Conservation (phyloP, 2,888 invertebrate genomes). For the Lasius platythorax region DNA sequence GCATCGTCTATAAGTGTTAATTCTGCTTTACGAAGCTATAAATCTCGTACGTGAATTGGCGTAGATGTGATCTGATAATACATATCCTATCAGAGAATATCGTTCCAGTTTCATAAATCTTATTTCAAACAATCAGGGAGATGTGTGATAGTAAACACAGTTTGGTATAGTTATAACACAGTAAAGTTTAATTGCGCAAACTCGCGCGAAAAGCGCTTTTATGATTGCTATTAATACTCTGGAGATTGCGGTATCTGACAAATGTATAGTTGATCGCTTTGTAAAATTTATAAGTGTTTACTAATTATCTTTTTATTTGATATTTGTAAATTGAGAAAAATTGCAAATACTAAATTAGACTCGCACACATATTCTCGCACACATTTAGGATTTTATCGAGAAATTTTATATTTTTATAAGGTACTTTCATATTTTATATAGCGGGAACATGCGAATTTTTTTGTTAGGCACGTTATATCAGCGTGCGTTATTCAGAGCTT, state of each 20-base stretch:
- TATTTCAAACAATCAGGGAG: constrained; percentile 2
- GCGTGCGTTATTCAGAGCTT: constrained; percentile 63
- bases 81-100: constrained; percentile 7
- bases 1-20: constrained; percentile 37
- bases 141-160: constrained; percentile 15
- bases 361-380: neutral
- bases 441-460: constrained; percentile 37
- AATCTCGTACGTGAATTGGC: constrained; percentile 23
- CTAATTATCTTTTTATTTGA: neutral
- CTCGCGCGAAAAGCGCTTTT: neutral
- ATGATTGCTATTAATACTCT: constrained; percentile 33
- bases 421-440: neutral
- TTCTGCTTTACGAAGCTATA: constrained; percentile 30
- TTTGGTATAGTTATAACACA: neutral
- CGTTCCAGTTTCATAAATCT: constrained; percentile 15
- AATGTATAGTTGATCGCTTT: constrained; percentile 5
- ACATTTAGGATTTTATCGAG: constrained; percentile 15
- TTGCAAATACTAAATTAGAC: constrained; percentile 29
- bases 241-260: neutral
- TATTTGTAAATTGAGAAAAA: neutral
- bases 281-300: constrained; percentile 2
- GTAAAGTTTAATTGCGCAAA: constrained; percentile 25
- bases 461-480: constrained; percentile 35
- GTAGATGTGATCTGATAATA: constrained; percentile 20
- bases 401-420: constrained; percentile 27